These are phyloP conservation scores for Peromyscus eremicus DNA, from an alignment of 2,797 vertebrate genomes.

Conservation along the genomic window DNA sequence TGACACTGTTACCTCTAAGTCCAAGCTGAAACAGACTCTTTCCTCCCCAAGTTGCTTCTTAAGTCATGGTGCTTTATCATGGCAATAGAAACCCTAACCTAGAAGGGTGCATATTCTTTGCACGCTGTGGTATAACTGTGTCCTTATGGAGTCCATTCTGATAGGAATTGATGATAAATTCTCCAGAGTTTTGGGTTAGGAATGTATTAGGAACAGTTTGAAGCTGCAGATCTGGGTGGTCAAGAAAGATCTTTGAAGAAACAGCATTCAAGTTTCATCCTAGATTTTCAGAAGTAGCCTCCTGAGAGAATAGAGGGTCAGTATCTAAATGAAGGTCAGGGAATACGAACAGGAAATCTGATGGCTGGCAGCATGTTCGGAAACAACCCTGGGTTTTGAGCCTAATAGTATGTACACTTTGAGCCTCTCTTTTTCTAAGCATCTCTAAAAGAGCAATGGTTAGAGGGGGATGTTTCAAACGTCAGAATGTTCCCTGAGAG, in stretches of 20 bases:
- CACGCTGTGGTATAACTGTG: neutral
- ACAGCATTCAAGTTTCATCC: neutral
- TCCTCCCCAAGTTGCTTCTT: neutral
- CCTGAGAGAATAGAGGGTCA: neutral
- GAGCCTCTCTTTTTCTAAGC: slow-evolving; percentile 46
- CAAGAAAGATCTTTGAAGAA: slow-evolving; percentile 3
- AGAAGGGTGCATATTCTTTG: neutral
- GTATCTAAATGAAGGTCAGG: neutral
- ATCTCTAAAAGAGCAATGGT: slow-evolving; percentile 41
- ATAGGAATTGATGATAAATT: neutral
- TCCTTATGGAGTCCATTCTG: neutral
- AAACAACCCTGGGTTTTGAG: slow-evolving; percentile 12
- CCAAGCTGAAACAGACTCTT: neutral
- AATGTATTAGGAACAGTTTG: neutral
- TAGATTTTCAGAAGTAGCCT: slow-evolving; percentile 8
- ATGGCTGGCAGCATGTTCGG: neutral
- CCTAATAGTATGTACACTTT: neutral
- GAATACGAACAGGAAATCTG: neutral
- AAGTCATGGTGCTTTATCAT: neutral
- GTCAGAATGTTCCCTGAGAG: slow-evolving; percentile 38
- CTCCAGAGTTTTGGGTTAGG: neutral
- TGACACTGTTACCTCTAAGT: neutral
- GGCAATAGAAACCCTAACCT: neutral
- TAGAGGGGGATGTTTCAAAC: slow-evolving; percentile 32
- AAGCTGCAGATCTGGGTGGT: neutral